These are phyloP conservation scores for Eumerus sabulonum DNA, from an alignment of 2,888 invertebrate genomes.

Conservation along the genomic window DNA sequence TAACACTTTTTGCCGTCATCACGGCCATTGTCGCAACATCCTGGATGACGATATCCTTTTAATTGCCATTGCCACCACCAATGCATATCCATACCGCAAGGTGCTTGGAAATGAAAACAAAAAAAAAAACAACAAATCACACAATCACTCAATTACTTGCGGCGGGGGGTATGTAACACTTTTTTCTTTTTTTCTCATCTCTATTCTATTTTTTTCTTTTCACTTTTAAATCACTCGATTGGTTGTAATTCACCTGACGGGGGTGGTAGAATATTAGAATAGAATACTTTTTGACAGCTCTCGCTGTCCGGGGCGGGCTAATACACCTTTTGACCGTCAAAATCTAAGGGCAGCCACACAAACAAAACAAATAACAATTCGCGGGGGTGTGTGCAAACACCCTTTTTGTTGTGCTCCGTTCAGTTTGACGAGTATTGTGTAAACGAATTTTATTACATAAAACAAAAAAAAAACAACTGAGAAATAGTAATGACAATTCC, in stretches of 20 bases:
- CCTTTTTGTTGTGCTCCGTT: constrained; percentile 8
- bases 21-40: constrained; percentile 11
- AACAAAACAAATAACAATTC: too few species aligned
- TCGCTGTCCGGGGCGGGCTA: constrained; percentile 54
- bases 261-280: too few species aligned
- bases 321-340: constrained; percentile 20
- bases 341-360: constrained; percentile 25
- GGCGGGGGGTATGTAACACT: too few species aligned
- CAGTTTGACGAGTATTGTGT: constrained; percentile 31
- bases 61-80: constrained; percentile 48
- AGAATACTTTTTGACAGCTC: constrained; percentile 45
- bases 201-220: too few species aligned
- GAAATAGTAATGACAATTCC: constrained; percentile 3
- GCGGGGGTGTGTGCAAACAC: constrained; percentile 18
- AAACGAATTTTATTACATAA: constrained; percentile 53
- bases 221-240: too few species aligned
- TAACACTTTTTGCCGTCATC: constrained; percentile 60
- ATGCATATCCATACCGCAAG: constrained; percentile 61
- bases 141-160: too few species aligned
- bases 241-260: too few species aligned
- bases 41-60: constrained; percentile 28
- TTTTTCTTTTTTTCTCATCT: too few species aligned
- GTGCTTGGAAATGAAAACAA: constrained; percentile 12
- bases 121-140: too few species aligned
- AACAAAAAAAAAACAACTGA: constrained; percentile 6